Conservation (phyloP, 2,797 vertebrate species). For the Pseudochirops cupreus region DNA sequence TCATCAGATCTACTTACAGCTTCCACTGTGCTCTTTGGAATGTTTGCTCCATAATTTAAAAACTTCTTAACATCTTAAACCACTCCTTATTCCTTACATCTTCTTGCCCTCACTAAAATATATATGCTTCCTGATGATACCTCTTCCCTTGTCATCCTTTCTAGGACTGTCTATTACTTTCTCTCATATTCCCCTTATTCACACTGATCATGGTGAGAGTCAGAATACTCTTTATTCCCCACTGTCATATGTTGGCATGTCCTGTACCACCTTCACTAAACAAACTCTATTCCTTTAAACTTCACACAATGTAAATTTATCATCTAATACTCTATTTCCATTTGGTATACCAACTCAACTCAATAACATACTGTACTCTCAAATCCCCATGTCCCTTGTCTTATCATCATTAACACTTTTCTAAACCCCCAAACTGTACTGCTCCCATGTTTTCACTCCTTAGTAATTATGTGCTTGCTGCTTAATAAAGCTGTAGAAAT, state of each 20-base stretch:
- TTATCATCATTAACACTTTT: not conserved
- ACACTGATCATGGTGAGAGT: not conserved
- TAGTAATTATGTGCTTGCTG: constrained; percentile 15
- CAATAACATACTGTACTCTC: not conserved
- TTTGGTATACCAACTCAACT: not conserved
- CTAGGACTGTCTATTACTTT: too few relatives aligned
- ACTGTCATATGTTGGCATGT: not conserved
- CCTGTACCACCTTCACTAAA: not conserved
- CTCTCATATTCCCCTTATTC: not conserved
- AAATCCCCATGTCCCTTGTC: not conserved
- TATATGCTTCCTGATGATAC: not conserved
- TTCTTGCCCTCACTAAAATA: not conserved
- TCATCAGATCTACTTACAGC: not conserved
- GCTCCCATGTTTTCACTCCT: constrained; percentile 2
- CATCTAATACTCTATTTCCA: not conserved
- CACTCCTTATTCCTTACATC: not conserved
- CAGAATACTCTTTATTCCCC: not conserved
- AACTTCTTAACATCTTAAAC: not conserved
- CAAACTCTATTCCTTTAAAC: not conserved
- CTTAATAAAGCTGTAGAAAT: not conserved
- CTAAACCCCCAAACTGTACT: not conserved
- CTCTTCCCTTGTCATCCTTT: not conserved
- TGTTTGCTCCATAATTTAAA: not conserved
- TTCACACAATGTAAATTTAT: not conserved
- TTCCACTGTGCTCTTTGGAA: not conserved